A percentile compares a stretch with the other conserved stretches of the same genome.
Conservation (phyloP, 2,888 invertebrate genomes). For the Caenorhabditis angaria region DNA sequence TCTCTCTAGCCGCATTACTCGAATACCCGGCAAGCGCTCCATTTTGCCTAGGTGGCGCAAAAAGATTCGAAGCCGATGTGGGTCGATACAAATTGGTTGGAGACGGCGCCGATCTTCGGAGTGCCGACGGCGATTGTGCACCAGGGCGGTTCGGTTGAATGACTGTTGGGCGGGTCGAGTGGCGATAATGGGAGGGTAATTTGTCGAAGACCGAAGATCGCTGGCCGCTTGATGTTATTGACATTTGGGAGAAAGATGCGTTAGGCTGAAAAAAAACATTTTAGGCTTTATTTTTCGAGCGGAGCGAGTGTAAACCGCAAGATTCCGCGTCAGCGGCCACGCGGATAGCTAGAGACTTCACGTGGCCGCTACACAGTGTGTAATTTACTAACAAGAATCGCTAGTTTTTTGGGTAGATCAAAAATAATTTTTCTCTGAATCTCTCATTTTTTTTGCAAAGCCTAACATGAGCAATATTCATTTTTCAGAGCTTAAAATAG, state of each 20-base stretch:
- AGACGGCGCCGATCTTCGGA: slow-evolving; percentile 26
- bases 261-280: slow-evolving; percentile 48
- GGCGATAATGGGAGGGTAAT: slow-evolving; percentile 64
- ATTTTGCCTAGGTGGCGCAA: slow-evolving; percentile 43
- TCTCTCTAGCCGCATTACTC: slow-evolving; percentile 40
- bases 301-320: too few relatives aligned
- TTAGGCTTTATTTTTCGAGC: too few relatives aligned
- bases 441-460: too few relatives aligned
- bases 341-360: too few relatives aligned
- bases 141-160: slow-evolving; percentile 59
- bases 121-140: slow-evolving; percentile 51
- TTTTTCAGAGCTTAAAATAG: too few relatives aligned
- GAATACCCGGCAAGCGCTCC: slow-evolving; percentile 47
- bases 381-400: too few relatives aligned
- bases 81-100: slow-evolving; percentile 43
- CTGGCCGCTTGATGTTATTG: slow-evolving; percentile 44
- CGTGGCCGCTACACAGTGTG: too few relatives aligned
- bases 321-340: too few relatives aligned
- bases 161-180: slow-evolving; percentile 59
- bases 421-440: too few relatives aligned
- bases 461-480: too few relatives aligned
- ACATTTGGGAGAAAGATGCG: slow-evolving; percentile 55
- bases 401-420: too few relatives aligned
- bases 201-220: slow-evolving; percentile 44
- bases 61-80: slow-evolving; percentile 47